A percentile compares a stretch with the other conserved stretches of the same genome.
Evolutionary conservation across 2,797 vertebrate genomes (phyloP).

Genomic region (Percopsis omiscomaycus): DNA sequence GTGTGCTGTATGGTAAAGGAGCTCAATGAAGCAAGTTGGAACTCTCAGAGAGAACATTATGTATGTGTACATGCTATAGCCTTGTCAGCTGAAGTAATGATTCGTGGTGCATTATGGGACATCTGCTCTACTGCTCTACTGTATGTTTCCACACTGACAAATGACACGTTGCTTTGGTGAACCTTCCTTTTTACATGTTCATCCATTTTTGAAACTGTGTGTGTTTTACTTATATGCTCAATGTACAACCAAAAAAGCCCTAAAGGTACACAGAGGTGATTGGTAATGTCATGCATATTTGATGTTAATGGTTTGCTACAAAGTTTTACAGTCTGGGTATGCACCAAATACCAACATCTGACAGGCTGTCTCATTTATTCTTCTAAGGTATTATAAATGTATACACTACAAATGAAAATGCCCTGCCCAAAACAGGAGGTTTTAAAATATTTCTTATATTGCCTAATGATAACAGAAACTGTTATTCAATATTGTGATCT

Average conservation of each 20-base stretch:
- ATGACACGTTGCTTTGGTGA: too few relatives aligned
- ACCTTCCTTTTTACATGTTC: too few relatives aligned
- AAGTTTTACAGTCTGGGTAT: slow-evolving; percentile 24
- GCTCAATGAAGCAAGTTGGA: slow-evolving; percentile 39
- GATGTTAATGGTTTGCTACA: slow-evolving; percentile 44
- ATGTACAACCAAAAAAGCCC: slow-evolving; percentile 32
- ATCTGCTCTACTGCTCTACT: not conserved
- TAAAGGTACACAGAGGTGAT: slow-evolving; percentile 27
- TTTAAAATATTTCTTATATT: too few relatives aligned
- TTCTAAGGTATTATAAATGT: too few relatives aligned
- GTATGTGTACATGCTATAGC: slow-evolving; percentile 14
- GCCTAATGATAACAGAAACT: too few relatives aligned
- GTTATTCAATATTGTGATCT: too few relatives aligned
- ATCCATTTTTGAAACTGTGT: slow-evolving; percentile 8
- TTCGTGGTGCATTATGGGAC: not conserved
- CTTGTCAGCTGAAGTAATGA: not conserved
- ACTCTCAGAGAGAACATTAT: slow-evolving; percentile 8
- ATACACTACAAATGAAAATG: too few relatives aligned
- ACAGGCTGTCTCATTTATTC: slow-evolving; percentile 22
- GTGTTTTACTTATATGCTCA: slow-evolving; percentile 43
- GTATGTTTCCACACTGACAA: not conserved
- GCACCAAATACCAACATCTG: slow-evolving; percentile 10
- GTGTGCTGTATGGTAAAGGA: slow-evolving; percentile 22
- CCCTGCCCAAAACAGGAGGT: too few relatives aligned
- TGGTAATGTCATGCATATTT: slow-evolving; percentile 49